A percentile compares a stretch with the other conserved stretches of the same genome.
These are phyloP conservation scores for Bathynomus jamesi DNA, from an alignment of 1,140 invertebrate species.

Conservation along the genomic window DNA sequence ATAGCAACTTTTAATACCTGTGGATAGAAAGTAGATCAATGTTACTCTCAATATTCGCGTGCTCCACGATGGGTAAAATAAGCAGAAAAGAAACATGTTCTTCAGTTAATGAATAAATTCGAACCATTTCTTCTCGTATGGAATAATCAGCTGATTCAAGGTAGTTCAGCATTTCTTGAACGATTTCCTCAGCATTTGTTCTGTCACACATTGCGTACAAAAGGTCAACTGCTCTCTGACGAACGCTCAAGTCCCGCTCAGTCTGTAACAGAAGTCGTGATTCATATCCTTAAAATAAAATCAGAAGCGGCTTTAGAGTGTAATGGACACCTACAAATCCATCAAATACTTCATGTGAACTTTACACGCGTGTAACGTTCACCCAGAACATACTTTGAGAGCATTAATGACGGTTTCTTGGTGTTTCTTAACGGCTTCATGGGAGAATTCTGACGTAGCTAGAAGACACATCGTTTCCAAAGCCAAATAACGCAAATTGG, in stretches of 20 bases:
- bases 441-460: slow-evolving; percentile 98
- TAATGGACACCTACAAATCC: no score
- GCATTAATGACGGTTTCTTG: slow-evolving; percentile 99
- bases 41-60: no score
- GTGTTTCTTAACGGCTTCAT: slow-evolving; percentile 99
- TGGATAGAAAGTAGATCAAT: slow-evolving; percentile 24
- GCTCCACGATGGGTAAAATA: no score
- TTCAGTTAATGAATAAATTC: no score
- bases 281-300: no score
- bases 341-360: no score
- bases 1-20: slow-evolving; percentile 95
- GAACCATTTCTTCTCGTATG: slow-evolving; percentile 97
- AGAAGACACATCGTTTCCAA: slow-evolving; percentile 99
- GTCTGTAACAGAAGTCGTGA: no score
- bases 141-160: slow-evolving; percentile 99
- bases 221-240: slow-evolving; percentile 97
- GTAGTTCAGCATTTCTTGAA: slow-evolving; percentile 98
- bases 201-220: slow-evolving; percentile 99
- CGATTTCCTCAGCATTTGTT: slow-evolving; percentile 98
- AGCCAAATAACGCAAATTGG: slow-evolving; percentile 94
- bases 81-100: no score
- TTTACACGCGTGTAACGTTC: slow-evolving; percentile 21
- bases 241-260: slow-evolving; percentile 97
- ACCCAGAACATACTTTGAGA: slow-evolving; percentile 63
- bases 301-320: no score